Evolutionary conservation across 2,888 invertebrate species (phyloP).

Genomic region (Tiphia femorata): DNA sequence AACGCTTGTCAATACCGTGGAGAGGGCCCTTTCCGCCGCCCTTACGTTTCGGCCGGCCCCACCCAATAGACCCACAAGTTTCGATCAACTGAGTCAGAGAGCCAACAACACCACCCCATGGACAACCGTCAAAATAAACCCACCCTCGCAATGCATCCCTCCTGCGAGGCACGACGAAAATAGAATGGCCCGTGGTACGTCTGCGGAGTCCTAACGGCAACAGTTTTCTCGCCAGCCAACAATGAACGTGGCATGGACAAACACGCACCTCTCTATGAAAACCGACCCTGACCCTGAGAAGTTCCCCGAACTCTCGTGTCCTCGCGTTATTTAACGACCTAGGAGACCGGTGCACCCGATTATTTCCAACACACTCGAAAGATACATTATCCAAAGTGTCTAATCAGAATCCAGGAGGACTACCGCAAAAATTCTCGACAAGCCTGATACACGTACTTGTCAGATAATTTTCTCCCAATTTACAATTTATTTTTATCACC

Average conservation of each 20-base stretch:
- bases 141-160: slow-evolving; percentile 8
- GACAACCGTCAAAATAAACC: slow-evolving; percentile 14
- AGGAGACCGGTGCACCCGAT: too few relatives aligned
- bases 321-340: background rate
- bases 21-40: background rate
- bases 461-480: too few relatives aligned
- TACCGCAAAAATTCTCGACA: too few relatives aligned
- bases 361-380: too few relatives aligned
- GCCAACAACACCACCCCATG: background rate
- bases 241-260: background rate
- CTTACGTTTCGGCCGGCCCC: background rate
- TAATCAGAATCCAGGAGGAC: too few relatives aligned
- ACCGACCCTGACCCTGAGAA: slow-evolving; percentile 20
- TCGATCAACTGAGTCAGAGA: slow-evolving; percentile 13
- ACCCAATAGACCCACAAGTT: slow-evolving; percentile 16
- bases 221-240: slow-evolving; percentile 7
- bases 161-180: slow-evolving; percentile 22
- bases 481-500: too few relatives aligned
- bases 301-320: slow-evolving; percentile 7
- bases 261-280: background rate
- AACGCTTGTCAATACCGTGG: background rate
- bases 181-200: slow-evolving; percentile 4
- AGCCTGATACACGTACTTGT: too few relatives aligned
- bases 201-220: slow-evolving; percentile 4
- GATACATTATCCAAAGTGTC: too few relatives aligned